These are phyloP conservation scores for Chirona hameri DNA, from an alignment of 2,888 invertebrate species.

Conservation along the genomic window DNA sequence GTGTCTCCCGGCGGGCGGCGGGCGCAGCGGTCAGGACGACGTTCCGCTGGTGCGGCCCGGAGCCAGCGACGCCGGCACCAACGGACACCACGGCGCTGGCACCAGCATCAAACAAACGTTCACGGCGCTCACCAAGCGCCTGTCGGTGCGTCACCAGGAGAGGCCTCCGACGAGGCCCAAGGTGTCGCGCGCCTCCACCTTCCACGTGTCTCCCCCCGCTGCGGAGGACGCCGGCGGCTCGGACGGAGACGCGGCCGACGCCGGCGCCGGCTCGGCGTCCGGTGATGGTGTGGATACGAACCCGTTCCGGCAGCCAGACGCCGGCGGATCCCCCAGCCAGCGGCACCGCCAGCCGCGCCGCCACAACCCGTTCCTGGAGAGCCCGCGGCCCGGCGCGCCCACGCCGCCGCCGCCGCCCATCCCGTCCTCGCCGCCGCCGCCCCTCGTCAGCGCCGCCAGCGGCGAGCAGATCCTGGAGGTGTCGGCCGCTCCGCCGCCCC, in stretches of 20 bases:
- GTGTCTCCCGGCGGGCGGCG: neutral
- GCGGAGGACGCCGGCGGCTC: neutral
- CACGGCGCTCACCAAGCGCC: neutral
- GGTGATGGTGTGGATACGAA: neutral
- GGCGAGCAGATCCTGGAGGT: constrained; percentile 26
- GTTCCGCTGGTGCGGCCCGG: neutral
- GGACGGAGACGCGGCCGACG: neutral
- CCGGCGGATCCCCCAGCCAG: neutral
- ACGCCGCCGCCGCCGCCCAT: constrained; percentile 14
- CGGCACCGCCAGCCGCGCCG: neutral
- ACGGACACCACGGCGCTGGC: neutral
- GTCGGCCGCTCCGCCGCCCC: too few species aligned
- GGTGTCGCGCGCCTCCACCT: constrained; percentile 9
- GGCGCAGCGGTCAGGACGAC: neutral
- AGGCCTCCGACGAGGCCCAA: neutral
- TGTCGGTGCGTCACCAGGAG: constrained; percentile 4
- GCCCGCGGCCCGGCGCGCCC: neutral
- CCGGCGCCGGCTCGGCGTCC: neutral
- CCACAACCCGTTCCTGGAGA: constrained; percentile 26
- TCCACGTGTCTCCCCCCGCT: neutral
- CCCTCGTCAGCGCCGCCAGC: neutral
- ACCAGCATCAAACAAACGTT: neutral
- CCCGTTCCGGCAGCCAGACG: constrained; percentile 7
- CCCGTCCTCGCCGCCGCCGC: neutral
- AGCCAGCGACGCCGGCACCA: neutral